Conservation (phyloP, 1,140 invertebrate genomes). For the Lordiphosa clarofinis region DNA sequence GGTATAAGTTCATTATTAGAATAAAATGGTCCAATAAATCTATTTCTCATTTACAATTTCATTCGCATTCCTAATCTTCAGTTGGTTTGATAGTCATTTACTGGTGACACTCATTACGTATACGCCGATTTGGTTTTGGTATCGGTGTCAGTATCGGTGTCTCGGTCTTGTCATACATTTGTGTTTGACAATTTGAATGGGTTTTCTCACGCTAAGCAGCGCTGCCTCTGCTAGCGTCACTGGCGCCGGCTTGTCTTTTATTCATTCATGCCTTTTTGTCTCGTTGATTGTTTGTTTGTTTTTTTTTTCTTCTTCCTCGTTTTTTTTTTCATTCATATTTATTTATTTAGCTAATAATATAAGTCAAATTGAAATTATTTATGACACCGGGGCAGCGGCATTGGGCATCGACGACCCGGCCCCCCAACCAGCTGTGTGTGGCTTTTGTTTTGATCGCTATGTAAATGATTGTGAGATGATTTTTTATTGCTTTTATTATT, state of each 20-base stretch:
- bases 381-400: conserved; percentile 59
- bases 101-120: conserved; percentile 63
- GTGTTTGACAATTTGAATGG: conserved; percentile 73
- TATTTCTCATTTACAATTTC: too few relatives aligned
- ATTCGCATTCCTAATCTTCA: too few relatives aligned
- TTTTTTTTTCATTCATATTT: conserved; percentile 51
- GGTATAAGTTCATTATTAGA: too few relatives aligned
- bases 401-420: conserved; percentile 38
- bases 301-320: conserved; percentile 16
- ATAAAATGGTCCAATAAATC: too few relatives aligned
- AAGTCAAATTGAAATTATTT: conserved; percentile 76
- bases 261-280: conserved; percentile 64
- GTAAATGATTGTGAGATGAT: conserved; percentile 68
- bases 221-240: conserved; percentile 29
- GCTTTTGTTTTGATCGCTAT: conserved; percentile 72
- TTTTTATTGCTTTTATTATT: conserved; percentile 59
- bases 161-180: conserved; percentile 15
- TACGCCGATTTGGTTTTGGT: conserved; percentile 8
- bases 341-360: conserved; percentile 77
- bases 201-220: conserved; percentile 72
- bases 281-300: conserved; percentile 51
- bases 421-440: conserved; percentile 33
- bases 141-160: not conserved
- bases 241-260: conserved; percentile 65
- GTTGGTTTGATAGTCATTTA: conserved; percentile 59